Conservation (phyloP, 2,113 vertebrate species). For the Helogale parvula region DNA sequence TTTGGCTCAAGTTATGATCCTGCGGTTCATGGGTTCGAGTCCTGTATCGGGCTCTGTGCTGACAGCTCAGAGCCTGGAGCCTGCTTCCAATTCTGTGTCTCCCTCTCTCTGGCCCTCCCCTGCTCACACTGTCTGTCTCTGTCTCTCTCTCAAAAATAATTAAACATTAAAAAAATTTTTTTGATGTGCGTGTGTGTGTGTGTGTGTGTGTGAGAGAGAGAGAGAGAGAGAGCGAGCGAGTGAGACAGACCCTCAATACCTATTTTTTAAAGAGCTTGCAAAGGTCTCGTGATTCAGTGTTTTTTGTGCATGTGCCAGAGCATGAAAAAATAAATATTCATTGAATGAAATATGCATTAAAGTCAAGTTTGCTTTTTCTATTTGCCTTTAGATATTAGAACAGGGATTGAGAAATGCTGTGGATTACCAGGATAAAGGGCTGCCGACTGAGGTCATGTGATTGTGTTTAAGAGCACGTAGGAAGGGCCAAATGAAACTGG, state of each 20-base stretch:
- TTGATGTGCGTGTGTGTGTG: no score
- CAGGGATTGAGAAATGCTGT: conserved; percentile 13
- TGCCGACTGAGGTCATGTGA: not conserved
- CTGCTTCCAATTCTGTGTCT: no score
- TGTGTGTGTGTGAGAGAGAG: not conserved
- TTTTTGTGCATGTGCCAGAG: conserved; percentile 35
- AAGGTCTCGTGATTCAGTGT: conserved; percentile 2
- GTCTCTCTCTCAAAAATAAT: no score
- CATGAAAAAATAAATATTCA: conserved; percentile 62
- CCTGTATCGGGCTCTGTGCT: no score
- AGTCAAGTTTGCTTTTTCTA: conserved; percentile 38
- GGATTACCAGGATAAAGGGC: conserved; percentile 22
- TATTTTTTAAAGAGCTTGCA: not conserved
- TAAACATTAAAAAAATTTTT: no score
- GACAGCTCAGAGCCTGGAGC: no score
- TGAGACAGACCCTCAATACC: not conserved
- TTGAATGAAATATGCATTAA: conserved; percentile 67
- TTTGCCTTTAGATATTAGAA: conserved; percentile 51
- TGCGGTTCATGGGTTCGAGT: no score
- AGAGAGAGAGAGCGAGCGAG: not conserved
- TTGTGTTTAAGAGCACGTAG: conserved; percentile 1
- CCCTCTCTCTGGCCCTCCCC: no score
- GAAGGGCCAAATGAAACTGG: conserved; percentile 51
- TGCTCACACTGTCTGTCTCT: no score
- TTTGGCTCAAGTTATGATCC: no score